phyloP scores from a whole-genome alignment of 2,797 vertebrate species.

The Rhabdomys pumilio region DNA sequence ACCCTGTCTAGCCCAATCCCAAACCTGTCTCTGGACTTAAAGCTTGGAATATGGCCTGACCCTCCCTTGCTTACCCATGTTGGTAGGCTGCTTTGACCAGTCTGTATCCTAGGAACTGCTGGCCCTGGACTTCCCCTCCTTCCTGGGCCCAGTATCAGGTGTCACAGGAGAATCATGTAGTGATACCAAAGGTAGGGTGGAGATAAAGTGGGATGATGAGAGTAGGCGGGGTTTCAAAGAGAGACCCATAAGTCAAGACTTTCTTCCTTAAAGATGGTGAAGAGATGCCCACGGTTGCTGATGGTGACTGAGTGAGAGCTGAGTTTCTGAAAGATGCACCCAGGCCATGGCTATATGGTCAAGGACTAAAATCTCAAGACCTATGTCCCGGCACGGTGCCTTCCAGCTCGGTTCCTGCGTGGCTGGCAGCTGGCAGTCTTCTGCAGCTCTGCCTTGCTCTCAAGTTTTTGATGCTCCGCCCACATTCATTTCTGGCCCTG shows the following conservation, averaged over 20 bases:
- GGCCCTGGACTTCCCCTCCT: not conserved
- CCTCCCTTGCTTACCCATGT: not conserved
- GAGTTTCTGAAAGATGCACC: not conserved
- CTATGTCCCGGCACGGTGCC: accelerated
- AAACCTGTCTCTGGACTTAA: not conserved
- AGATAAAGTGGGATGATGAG: not conserved
- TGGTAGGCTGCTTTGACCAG: not conserved
- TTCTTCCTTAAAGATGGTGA: not conserved
- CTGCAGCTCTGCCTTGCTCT: not conserved
- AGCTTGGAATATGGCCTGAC: not conserved
- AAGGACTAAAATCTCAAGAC: not conserved
- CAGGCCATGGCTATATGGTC: no score
- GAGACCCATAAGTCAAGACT: not conserved
- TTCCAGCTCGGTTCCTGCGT: not conserved
- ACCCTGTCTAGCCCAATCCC: no score
- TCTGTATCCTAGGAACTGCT: not conserved
- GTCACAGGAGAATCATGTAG: not conserved
- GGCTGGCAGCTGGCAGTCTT: not conserved
- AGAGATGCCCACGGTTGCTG: not conserved
- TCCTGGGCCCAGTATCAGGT: not conserved
- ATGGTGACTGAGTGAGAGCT: not conserved
- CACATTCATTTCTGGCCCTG: not conserved
- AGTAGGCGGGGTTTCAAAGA: not conserved
- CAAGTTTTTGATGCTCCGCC: not conserved
- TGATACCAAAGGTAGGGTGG: not conserved